These are phyloP conservation scores for Archips xylosteana DNA, from an alignment of 2,888 invertebrate genomes.

Conservation along the genomic window DNA sequence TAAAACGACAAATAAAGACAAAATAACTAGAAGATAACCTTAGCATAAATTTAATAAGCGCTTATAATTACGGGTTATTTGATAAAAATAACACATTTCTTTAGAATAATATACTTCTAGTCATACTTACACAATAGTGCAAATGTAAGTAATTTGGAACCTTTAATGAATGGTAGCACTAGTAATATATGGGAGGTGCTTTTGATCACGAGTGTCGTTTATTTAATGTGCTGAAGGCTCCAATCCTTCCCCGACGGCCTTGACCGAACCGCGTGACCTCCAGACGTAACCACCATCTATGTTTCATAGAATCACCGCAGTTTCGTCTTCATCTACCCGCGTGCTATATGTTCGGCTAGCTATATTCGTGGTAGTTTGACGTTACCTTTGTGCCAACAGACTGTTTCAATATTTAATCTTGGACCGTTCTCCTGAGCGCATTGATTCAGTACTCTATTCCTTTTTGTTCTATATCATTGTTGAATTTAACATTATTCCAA, in stretches of 20 bases:
- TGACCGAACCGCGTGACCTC: constrained; percentile 22
- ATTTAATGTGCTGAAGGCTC: constrained; percentile 15
- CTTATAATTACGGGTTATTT: too few relatives aligned
- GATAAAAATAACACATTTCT: too few relatives aligned
- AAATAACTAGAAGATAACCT: too few relatives aligned
- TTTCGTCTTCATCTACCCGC: constrained; percentile 30
- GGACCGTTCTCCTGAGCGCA: constrained; percentile 1
- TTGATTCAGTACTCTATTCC: constrained; percentile 6
- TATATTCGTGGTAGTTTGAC: constrained; percentile 13
- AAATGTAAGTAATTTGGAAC: not conserved
- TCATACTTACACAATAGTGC: not conserved
- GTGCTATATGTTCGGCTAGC: constrained; percentile 10
- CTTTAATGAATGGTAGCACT: not conserved
- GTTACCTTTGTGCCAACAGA: not conserved
- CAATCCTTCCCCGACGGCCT: constrained; percentile 28
- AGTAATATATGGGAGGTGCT: constrained; percentile 1
- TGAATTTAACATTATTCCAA: not conserved
- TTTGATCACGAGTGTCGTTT: constrained; percentile 10
- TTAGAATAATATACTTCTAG: too few relatives aligned
- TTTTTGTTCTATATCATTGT: not conserved
- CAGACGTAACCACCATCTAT: constrained; percentile 26
- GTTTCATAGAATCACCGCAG: constrained; percentile 29
- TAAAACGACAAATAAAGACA: not conserved
- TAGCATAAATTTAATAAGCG: too few relatives aligned
- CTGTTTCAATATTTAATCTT: constrained; percentile 19